Conservation (phyloP, 2,113 vertebrate genomes). For the Butorides virescens region DNA sequence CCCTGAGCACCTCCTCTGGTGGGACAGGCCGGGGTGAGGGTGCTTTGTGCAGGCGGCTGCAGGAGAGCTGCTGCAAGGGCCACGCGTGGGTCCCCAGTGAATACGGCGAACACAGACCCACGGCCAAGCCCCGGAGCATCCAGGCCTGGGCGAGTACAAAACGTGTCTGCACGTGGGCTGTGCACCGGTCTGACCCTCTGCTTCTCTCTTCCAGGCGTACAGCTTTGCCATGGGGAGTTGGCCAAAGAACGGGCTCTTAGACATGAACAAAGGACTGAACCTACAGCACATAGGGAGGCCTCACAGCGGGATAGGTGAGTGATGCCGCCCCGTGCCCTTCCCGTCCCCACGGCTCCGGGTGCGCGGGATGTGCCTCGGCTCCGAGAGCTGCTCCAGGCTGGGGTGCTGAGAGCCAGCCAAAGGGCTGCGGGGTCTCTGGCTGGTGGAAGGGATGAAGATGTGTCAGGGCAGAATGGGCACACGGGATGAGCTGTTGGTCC, state of each 20-base stretch:
- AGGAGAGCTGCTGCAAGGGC: not conserved
- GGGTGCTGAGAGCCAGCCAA: not conserved
- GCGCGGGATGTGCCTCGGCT: not conserved
- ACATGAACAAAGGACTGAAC: slow-evolving; percentile 86
- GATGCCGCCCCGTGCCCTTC: not conserved
- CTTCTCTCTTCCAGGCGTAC: slow-evolving; percentile 81
- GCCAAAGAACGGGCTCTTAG: slow-evolving; percentile 86
- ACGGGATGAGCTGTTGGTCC: not conserved
- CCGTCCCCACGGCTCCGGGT: rapidly evolving
- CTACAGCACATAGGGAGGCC: slow-evolving; percentile 85
- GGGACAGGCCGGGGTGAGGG: not conserved
- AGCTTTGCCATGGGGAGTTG: slow-evolving; percentile 86
- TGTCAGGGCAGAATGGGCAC: not conserved
- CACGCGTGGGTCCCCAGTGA: rapidly evolving
- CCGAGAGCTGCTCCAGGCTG: not conserved
- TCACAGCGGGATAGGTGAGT: slow-evolving; percentile 87
- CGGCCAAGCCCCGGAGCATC: rapidly evolving
- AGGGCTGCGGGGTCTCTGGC: not conserved
- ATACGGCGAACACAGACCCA: rapidly evolving
- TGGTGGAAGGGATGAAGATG: not conserved
- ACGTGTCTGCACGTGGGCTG: slow-evolving; percentile 6
- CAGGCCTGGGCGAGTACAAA: not conserved
- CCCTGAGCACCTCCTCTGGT: not conserved
- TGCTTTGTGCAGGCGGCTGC: not conserved
- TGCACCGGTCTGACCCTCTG: slow-evolving; percentile 36